phyloP scores from a whole-genome alignment of 2,888 invertebrate genomes.

The Phengaris alcon region DNA sequence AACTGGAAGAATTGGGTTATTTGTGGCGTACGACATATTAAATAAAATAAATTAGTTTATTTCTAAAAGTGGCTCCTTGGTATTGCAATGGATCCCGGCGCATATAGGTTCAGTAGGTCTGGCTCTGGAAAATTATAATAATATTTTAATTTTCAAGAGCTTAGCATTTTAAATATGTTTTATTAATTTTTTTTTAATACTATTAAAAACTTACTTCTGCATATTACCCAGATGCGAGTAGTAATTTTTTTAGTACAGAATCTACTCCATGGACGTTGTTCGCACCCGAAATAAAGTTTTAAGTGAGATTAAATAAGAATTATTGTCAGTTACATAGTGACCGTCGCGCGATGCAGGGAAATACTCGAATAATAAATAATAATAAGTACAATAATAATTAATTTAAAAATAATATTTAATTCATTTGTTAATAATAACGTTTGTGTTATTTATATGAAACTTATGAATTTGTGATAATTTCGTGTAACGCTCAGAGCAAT shows the following conservation, averaged over 20 bases:
- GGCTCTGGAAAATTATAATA: too few relatives aligned
- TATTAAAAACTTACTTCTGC: too few relatives aligned
- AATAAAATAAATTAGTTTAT: too few relatives aligned
- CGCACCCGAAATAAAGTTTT: slow-evolving; percentile 59
- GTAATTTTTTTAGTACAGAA: slow-evolving; percentile 31
- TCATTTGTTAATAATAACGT: neutral
- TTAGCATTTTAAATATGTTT: too few relatives aligned
- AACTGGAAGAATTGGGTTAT: too few relatives aligned
- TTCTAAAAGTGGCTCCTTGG: too few relatives aligned
- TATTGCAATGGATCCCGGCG: too few relatives aligned
- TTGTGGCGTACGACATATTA: too few relatives aligned
- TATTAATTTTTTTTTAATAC: too few relatives aligned
- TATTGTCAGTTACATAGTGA: slow-evolving; percentile 53
- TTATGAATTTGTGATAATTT: slow-evolving; percentile 31
- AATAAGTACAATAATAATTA: slow-evolving; percentile 10
- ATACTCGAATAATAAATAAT: slow-evolving; percentile 27
- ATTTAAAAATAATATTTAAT: neutral
- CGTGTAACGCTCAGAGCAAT: slow-evolving; percentile 9
- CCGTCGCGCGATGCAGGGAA: slow-evolving; percentile 45
- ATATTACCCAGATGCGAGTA: neutral
- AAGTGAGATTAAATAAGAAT: slow-evolving; percentile 58
- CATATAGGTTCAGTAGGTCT: too few relatives aligned
- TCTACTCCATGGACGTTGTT: slow-evolving; percentile 51
- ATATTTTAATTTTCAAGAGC: too few relatives aligned
- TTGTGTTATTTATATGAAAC: slow-evolving; percentile 16